Base-by-base conservation (phyloP, 1,140 invertebrate species). In the Bilobella aurantiaca region DNA sequence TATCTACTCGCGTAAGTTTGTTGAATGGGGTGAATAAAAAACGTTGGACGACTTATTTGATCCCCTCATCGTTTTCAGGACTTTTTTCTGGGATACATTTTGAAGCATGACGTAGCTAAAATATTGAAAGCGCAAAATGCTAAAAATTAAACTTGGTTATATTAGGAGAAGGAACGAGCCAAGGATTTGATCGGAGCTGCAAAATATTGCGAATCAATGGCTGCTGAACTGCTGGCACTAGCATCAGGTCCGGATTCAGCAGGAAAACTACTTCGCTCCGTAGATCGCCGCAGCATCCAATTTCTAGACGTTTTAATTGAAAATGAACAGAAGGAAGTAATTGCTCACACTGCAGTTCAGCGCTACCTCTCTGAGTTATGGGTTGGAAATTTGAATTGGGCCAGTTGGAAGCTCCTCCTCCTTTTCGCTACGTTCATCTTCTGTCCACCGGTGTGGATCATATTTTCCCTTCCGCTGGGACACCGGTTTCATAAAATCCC, bases 231-330 rank as follows among this genome's bases (percentile, higher is more conserved):
- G 59, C 76, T 98, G 46, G 91, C 95, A 1, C 82, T 99, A 64
- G 93, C 95, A 0, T 91, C 95, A 3, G 92, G 90, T 25, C 87
- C 90, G 0, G 92, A 96, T 78, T 96, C 92, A 28, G 91, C 95
- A 1, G 92, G 92, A 0, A 83, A 90, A 71, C 87, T 97, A 53
- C 80, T 97, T 29, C 91, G 91, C 46, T 91, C 94, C 58, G 90
- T 90, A 59, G 94, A 97, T 76, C 84, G 91, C 47, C 80, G 91
- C 66, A 95, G 93, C 72, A 87, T 92, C 37, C 93, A 95, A 75
- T 96, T 99, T 78, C 80, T 99, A 42, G 96, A 99, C 76, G 92
- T 99, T 0, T 82, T 99, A 5, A 98, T 99, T 70, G 96, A 99
- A 78, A 95, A 96, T 76, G 94, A 98, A 77, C 95, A 98, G 75